Evolutionary conservation across 2,888 invertebrate genomes (phyloP).

Genomic region (Aporophyla lueneburgensis): DNA sequence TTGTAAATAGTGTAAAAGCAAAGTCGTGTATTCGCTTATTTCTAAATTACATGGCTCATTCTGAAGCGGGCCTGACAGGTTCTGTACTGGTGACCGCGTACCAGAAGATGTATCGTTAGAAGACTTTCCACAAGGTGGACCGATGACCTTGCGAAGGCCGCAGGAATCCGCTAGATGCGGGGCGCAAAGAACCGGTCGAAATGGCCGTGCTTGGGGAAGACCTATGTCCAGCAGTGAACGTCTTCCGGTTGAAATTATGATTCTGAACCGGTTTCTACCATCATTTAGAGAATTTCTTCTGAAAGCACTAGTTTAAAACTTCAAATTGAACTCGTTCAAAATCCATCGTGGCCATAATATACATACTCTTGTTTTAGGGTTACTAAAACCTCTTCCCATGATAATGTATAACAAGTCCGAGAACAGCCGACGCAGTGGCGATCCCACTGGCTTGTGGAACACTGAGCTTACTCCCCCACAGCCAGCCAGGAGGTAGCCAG

Average conservation of each 20-base stretch:
- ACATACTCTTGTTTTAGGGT: neutral
- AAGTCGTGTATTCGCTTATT: neutral
- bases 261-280: neutral
- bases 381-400: conserved; percentile 77
- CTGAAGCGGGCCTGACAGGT: too few relatives aligned
- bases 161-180: too few relatives aligned
- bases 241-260: too few relatives aligned
- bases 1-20: neutral
- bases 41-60: neutral
- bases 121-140: too few relatives aligned
- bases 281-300: neutral
- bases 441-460: conserved; percentile 76
- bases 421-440: conserved; percentile 79
- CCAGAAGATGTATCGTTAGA: too few relatives aligned
- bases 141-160: too few relatives aligned
- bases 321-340: conserved; percentile 8
- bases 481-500: conserved; percentile 94
- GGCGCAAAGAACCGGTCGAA: too few relatives aligned
- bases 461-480: conserved; percentile 94
- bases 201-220: too few relatives aligned
- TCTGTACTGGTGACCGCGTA: too few relatives aligned
- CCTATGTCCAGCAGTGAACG: too few relatives aligned
- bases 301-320: neutral
- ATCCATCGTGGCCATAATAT: neutral
- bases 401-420: conserved; percentile 83